Evolutionary conservation across 2,888 invertebrate genomes (phyloP).

Genomic region (Polydrusus pterygomalis): DNA sequence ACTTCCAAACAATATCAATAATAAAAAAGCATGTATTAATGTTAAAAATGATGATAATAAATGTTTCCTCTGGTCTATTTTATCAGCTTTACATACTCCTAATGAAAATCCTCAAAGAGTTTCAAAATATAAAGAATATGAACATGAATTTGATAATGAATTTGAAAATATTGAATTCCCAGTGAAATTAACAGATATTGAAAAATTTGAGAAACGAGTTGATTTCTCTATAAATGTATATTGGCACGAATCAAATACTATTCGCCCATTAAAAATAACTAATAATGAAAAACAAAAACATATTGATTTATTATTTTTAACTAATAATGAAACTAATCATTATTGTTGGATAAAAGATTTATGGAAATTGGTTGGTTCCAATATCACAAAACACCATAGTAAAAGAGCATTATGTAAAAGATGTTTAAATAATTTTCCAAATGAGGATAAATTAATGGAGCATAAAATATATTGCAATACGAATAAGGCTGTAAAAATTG

Average conservation of each 20-base stretch:
- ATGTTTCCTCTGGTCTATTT: constrained; percentile 1
- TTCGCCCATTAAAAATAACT: not conserved
- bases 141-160: no score
- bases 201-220: no score
- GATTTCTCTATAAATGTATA: constrained; percentile 5
- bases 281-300: constrained; percentile 4
- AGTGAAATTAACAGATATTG: no score
- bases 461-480: constrained; percentile 3
- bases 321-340: not conserved
- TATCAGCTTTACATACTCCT: not conserved
- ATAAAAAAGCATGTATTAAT: constrained; percentile 5
- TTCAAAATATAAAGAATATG: no score
- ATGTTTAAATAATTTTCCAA: constrained; percentile 4
- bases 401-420: constrained; percentile 7
- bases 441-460: not conserved
- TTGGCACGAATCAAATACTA: not conserved
- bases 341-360: constrained; percentile 2
- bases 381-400: not conserved
- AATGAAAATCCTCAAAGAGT: no score
- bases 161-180: no score
- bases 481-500: not conserved
- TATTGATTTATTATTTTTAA: not conserved
- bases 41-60: constrained; percentile 6
- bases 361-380: not conserved
- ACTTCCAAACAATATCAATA: not conserved